Conservation (phyloP, 2,888 invertebrate species). For the Conchocele bisecta region DNA sequence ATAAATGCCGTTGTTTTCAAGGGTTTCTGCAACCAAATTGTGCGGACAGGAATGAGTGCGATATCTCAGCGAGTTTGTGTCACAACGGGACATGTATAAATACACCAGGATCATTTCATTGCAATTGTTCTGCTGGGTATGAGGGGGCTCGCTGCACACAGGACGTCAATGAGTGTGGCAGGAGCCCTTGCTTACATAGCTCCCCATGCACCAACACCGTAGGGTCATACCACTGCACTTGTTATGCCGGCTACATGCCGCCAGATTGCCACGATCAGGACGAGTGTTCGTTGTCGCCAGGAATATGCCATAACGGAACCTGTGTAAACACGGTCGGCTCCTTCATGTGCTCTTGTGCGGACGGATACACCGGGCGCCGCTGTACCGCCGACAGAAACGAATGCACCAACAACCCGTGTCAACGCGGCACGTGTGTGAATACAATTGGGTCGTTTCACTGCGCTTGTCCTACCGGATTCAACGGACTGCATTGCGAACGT, state of each 20-base stretch:
- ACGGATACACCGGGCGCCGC: neutral
- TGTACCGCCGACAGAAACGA: neutral
- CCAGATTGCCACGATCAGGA: neutral
- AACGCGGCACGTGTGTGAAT: neutral
- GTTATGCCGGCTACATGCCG: neutral
- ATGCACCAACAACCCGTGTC: neutral
- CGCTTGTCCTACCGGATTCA: neutral
- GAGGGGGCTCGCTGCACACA: neutral
- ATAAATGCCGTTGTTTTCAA: neutral
- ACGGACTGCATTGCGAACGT: neutral
- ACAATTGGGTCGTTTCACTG: conserved; percentile 1
- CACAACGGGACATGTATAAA: conserved; percentile 3
- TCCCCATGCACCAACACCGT: neutral
- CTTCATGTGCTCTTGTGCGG: neutral
- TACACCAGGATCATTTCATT: conserved; percentile 8
- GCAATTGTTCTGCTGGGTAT: neutral
- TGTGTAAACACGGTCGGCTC: neutral
- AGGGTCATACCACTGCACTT: neutral
- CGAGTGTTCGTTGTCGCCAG: neutral
- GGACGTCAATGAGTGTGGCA: neutral
- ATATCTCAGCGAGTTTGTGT: neutral
- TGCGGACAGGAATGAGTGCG: neutral
- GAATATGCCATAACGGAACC: neutral
- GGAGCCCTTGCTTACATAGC: neutral
- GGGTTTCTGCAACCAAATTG: neutral